Percentiles rank a stretch among this genome's conserved stretches.
These are phyloP conservation scores for Lateolabrax maculatus DNA, from an alignment of 2,797 vertebrate species.

Conservation along the genomic window DNA sequence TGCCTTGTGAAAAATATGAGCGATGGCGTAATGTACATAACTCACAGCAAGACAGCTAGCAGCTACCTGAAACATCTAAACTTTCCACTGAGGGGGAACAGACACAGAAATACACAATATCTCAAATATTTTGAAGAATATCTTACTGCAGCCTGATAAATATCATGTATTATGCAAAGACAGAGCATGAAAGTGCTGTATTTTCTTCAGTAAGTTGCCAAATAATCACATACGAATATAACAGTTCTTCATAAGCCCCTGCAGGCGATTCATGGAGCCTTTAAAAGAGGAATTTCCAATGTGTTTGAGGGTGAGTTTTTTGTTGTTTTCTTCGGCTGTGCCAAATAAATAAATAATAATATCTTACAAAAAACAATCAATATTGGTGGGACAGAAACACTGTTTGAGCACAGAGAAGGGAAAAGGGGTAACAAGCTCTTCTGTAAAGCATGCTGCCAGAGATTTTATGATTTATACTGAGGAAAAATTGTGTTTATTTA, in stretches of 20 bases:
- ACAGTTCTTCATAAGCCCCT: conserved; percentile 16
- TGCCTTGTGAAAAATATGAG: conserved; percentile 69
- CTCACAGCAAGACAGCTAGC: conserved; percentile 48
- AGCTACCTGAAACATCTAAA: conserved; percentile 67
- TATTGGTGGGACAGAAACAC: not conserved
- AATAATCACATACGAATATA: conserved; percentile 23
- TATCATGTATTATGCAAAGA: conserved; percentile 30
- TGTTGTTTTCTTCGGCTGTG: not conserved
- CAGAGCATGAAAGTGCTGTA: conserved; percentile 9
- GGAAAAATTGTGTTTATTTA: not conserved
- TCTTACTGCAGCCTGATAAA: conserved; percentile 15
- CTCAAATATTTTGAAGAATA: conserved; percentile 25
- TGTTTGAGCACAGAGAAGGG: not conserved
- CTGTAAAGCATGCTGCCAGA: not conserved
- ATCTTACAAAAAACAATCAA: conserved; percentile 19
- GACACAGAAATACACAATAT: conserved; percentile 21
- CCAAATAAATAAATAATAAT: conserved; percentile 17
- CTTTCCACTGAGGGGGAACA: conserved; percentile 20
- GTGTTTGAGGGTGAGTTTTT: too few relatives aligned
- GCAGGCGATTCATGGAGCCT: conserved; percentile 2
- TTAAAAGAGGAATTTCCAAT: conserved; percentile 6
- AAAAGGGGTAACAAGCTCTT: not conserved
- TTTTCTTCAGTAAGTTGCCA: conserved; percentile 32
- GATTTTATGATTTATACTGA: conserved; percentile 1
- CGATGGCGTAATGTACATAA: conserved; percentile 42